These are phyloP conservation scores for Baryphthengus martii DNA, from an alignment of 2,113 vertebrate species.

Conservation along the genomic window DNA sequence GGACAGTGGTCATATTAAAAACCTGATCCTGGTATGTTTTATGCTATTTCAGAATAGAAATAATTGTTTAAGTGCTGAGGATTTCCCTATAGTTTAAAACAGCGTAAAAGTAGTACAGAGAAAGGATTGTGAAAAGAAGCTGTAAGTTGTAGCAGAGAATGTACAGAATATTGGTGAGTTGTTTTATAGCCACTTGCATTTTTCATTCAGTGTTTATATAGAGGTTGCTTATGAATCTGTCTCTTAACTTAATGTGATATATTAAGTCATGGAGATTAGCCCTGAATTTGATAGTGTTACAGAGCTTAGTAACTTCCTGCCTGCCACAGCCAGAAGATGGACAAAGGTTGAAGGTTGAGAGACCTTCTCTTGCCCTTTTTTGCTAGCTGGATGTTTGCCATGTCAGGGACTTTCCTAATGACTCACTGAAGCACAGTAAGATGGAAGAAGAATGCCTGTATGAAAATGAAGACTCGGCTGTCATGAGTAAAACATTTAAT, in stretches of 20 bases:
- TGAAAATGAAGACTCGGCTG: not conserved
- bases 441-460: not conserved
- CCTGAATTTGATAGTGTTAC: not conserved
- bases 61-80: not conserved
- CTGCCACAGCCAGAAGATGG: not conserved
- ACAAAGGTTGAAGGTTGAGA: not conserved
- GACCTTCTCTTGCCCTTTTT: not conserved
- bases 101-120: not conserved
- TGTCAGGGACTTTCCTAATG: not conserved
- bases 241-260: not conserved
- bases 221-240: not conserved
- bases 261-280: not conserved
- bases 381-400: not conserved
- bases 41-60: not conserved
- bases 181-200: not conserved
- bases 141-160: not conserved
- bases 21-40: not conserved
- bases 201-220: not conserved
- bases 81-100: not conserved
- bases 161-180: not conserved
- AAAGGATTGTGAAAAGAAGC: not conserved
- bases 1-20: not conserved
- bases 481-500: not conserved
- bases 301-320: not conserved
- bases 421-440: not conserved